Base-by-base conservation (phyloP, 2,113 vertebrate species). In the Rhizomys pruinosus region DNA sequence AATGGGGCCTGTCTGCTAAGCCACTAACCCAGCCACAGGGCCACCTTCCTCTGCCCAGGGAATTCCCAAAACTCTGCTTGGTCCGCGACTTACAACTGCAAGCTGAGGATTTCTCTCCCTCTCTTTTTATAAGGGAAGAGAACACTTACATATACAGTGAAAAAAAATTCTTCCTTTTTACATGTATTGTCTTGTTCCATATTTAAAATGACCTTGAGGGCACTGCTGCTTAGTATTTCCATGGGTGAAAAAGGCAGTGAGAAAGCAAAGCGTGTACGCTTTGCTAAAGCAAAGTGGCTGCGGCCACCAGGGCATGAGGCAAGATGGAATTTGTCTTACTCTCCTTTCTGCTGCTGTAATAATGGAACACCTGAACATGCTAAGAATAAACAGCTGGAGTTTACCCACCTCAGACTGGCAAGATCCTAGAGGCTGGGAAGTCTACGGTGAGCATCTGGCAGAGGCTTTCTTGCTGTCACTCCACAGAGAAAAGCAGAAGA, bases 231-330 rank as follows among this genome's bases (percentile, higher is more conserved):
- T 25, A 0, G 7, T 27, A n/a, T 81, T 76, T 37, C 29, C 19
- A 68, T 25, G 25, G 87, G 57, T 8, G 32, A 71, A 64, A 47
- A 39, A 59, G 34, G 64, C 74, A 17, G 66, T 64, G 47, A 61
- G 17, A 63, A 39, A 59, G 42, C 19, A 9, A 11, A 5, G 44
- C 4, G 39, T 7, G 3, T 0, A 32, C 42, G n/a, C n/a, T n/a
- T n/a, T n/a, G n/a, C 20, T 25, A 9, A 32, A 59, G 63, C 8
- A 37, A 39, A 11, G 5, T 2, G 27, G n/a, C 59, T 61, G 15
- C 16, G 47, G 47, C 39, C 34, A 37, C 25, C 27, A 1, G 3
- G 1, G 8, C 23, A 25, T 32, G 2, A 29, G 32, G 12, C n/a
- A 15, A 16, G 16, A 19, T 1, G 4, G 57, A 22, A 23, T 47